These are phyloP conservation scores for Alauda arvensis DNA, from an alignment of 2,797 vertebrate genomes.

Conservation along the genomic window DNA sequence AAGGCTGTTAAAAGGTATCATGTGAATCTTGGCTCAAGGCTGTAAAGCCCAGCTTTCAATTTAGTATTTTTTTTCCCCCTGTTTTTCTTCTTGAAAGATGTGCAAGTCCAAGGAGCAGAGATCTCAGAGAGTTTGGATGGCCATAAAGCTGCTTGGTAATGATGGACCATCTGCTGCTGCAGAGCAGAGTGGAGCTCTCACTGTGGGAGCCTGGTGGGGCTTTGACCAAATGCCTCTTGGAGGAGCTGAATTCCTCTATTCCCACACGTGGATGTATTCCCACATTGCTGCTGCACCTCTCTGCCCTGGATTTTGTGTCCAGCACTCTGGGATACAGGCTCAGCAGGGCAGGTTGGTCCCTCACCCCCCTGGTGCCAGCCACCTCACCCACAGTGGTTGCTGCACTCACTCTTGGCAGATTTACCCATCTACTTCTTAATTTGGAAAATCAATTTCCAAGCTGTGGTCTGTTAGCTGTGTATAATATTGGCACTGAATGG, in stretches of 20 bases:
- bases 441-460: neutral
- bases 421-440: neutral
- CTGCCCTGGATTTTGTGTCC: neutral
- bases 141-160: neutral
- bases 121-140: neutral
- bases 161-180: neutral
- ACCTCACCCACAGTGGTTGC: accelerated
- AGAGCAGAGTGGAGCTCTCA: accelerated
- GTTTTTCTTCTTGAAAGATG: neutral
- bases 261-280: accelerated
- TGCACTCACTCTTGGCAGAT: neutral
- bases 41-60: neutral
- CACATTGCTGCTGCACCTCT: neutral
- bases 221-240: neutral
- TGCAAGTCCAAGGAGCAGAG: neutral
- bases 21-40: neutral
- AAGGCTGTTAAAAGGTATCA: neutral
- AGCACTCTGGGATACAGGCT: accelerated
- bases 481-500: neutral
- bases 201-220: accelerated
- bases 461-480: neutral
- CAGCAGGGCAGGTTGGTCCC: neutral
- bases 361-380: neutral
- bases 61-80: neutral
- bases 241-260: neutral